A percentile compares a stretch with the other conserved stretches of the same genome.
phyloP scores from a whole-genome alignment of 2,113 vertebrate species.

The Myiopsitta monachus region DNA sequence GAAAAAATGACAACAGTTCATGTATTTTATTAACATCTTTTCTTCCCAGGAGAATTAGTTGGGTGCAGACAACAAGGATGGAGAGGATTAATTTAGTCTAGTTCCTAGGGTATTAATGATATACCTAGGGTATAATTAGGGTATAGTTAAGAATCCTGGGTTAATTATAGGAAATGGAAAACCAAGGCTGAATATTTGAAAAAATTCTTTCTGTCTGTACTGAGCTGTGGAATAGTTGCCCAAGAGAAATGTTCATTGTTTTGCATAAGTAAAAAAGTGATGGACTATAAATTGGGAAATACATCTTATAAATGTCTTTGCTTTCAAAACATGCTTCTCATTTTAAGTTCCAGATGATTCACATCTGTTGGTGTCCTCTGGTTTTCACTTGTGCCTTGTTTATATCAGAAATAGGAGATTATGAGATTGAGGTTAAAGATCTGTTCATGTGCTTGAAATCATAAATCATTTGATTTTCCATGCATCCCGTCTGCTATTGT shows the following conservation, averaged over 20 bases:
- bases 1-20: conserved; percentile 6
- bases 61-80: conserved; percentile 34
- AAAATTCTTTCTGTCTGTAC: not conserved
- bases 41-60: conserved; percentile 37
- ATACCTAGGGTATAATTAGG: conserved; percentile 57
- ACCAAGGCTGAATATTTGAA: not conserved
- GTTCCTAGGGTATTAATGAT: conserved; percentile 55
- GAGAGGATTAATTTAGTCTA: conserved; percentile 46
- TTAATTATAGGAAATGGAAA: conserved; percentile 46
- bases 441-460: not conserved
- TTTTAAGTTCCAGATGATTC: not conserved
- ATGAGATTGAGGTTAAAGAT: not conserved
- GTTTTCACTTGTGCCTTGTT: not conserved
- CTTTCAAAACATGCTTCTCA: not conserved
- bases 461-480: not conserved
- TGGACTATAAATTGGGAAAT: conserved; percentile 5
- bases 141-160: conserved; percentile 30
- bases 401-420: not conserved
- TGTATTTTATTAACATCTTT: conserved; percentile 54
- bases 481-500: not conserved
- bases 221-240: conserved; percentile 1
- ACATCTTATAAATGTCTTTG: not conserved
- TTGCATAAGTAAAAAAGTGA: not conserved
- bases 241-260: conserved; percentile 33
- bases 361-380: not conserved